phyloP scores from a whole-genome alignment of 2,113 vertebrate genomes.

The Geothlypis trichas region DNA sequence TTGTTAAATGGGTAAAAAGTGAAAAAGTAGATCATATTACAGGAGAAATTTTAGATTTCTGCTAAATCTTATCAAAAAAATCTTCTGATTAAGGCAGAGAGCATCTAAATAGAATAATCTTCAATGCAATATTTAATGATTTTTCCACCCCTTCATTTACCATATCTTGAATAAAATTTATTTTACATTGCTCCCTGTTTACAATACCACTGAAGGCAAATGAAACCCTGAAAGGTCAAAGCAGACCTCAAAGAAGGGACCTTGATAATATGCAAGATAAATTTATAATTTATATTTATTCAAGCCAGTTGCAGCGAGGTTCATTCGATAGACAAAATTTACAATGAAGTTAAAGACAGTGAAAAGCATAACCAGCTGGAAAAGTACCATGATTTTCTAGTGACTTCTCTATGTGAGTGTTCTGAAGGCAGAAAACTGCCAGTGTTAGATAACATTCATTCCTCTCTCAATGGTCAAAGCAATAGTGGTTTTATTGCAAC shows the following conservation, averaged over 20 bases:
- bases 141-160: background rate
- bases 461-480: background rate
- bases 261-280: background rate
- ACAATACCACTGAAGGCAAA: background rate
- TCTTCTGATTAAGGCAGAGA: background rate
- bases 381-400: background rate
- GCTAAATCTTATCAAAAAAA: background rate
- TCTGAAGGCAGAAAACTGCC: background rate
- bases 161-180: background rate
- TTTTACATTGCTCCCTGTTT: background rate
- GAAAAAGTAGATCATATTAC: background rate
- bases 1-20: background rate
- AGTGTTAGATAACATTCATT: background rate
- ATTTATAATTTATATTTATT: background rate
- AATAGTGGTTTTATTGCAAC: constrained; percentile 4
- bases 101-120: background rate
- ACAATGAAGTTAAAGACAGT: background rate
- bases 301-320: background rate
- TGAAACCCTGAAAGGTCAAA: background rate
- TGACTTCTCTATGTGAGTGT: background rate
- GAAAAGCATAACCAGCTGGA: background rate
- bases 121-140: background rate
- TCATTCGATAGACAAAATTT: background rate
- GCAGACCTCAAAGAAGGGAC: background rate
- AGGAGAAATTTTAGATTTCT: background rate